Percentiles rank a stretch among this genome's conserved stretches.
These are phyloP conservation scores for Helicolenus hilgendorfi DNA, from an alignment of 2,797 vertebrate genomes.

Conservation along the genomic window DNA sequence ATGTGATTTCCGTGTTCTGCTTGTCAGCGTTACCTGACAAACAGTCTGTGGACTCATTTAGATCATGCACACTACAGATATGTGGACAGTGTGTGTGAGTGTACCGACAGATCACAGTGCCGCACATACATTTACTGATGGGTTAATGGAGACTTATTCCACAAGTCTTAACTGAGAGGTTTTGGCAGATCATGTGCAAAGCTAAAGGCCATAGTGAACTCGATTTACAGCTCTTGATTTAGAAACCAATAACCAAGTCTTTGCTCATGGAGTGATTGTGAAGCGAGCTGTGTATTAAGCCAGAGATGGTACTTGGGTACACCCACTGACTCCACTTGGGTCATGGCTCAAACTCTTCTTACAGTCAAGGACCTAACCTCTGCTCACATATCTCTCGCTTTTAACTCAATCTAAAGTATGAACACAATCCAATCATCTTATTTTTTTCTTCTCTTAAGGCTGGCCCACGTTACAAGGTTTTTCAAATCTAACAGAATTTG, in stretches of 20 bases:
- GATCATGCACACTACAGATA: slow-evolving; percentile 51
- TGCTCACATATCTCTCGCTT: background rate
- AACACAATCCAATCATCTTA: background rate
- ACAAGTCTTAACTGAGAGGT: background rate
- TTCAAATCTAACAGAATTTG: too few relatives aligned
- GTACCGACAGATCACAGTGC: slow-evolving; percentile 1
- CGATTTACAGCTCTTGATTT: slow-evolving; percentile 40
- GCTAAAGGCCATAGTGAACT: slow-evolving; percentile 22
- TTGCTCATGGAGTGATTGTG: background rate
- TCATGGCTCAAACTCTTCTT: background rate
- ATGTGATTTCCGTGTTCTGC: slow-evolving; percentile 80
- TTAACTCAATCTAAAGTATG: background rate
- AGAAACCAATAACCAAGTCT: slow-evolving; percentile 8
- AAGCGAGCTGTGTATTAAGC: background rate
- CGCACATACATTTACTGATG: background rate
- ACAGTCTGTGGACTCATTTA: slow-evolving; percentile 51
- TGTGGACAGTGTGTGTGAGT: background rate
- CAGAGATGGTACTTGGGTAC: background rate
- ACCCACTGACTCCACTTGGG: background rate
- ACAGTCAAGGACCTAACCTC: background rate
- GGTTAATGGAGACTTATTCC: slow-evolving; percentile 9
- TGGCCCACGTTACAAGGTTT: too few relatives aligned
- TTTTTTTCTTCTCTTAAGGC: background rate
- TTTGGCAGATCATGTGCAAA: slow-evolving; percentile 28
- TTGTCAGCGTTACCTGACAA: slow-evolving; percentile 62